These are phyloP conservation scores for Papilio polytes DNA, from an alignment of 1,140 invertebrate species.

Conservation along the genomic window DNA sequence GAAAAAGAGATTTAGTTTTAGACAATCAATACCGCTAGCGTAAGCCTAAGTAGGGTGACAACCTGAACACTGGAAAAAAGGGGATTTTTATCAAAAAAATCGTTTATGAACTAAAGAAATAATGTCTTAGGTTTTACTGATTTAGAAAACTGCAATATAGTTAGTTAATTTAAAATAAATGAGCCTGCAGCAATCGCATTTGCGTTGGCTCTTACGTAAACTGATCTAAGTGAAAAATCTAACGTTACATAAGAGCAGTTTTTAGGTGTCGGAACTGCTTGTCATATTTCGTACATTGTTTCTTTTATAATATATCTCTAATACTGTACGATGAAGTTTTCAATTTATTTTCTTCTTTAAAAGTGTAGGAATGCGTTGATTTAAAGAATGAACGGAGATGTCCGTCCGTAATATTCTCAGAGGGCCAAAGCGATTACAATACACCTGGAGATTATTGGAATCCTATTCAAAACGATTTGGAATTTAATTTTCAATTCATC, in stretches of 20 bases:
- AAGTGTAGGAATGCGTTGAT: not conserved
- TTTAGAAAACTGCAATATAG: not conserved
- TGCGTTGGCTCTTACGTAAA: not conserved
- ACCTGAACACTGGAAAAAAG: too few species aligned
- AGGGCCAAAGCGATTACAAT: not conserved
- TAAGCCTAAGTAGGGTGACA: too few species aligned
- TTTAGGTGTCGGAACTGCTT: too few species aligned
- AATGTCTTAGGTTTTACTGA: too few species aligned
- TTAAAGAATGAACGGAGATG: not conserved
- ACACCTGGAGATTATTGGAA: slow-evolving; percentile 6
- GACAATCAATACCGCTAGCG: too few species aligned
- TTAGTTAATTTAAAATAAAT: not conserved
- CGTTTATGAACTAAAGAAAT: too few species aligned
- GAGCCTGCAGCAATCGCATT: not conserved
- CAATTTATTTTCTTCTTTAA: slow-evolving; percentile 2
- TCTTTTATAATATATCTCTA: too few species aligned
- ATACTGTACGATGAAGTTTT: not conserved
- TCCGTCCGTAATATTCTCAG: not conserved
- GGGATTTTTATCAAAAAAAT: too few species aligned
- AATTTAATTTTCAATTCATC: slow-evolving; percentile 9
- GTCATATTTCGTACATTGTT: too few species aligned
- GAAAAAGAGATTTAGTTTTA: too few species aligned
- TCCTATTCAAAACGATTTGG: slow-evolving; percentile 1
- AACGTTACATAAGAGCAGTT: too few species aligned
- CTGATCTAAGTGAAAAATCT: too few species aligned